These are phyloP conservation scores for Watsonalla cultraria DNA, from an alignment of 2,888 invertebrate species.

Conservation along the genomic window DNA sequence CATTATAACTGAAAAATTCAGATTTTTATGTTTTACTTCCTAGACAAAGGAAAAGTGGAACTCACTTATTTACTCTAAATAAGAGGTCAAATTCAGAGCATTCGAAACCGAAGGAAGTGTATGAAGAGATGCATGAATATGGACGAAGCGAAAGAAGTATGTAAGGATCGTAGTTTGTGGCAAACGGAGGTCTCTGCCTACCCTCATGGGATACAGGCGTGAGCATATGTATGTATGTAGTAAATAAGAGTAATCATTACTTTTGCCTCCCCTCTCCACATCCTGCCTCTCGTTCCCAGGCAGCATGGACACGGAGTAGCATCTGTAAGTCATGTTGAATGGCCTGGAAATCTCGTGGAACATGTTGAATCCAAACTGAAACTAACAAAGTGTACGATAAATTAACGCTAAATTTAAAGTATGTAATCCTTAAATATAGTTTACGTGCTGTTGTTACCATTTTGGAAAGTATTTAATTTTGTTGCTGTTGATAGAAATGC, in stretches of 20 bases:
- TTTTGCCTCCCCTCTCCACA: constrained; percentile 97
- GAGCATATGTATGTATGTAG: too few species aligned
- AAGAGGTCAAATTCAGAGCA: too few species aligned
- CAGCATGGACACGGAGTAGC: constrained; percentile 96
- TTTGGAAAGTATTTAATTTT: constrained; percentile 22
- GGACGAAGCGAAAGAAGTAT: too few species aligned
- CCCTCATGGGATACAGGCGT: too few species aligned
- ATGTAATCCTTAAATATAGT: constrained; percentile 3
- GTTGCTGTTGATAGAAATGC: constrained; percentile 37
- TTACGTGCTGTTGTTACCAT: constrained; percentile 33
- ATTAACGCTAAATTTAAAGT: constrained; percentile 17
- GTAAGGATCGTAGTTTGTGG: too few species aligned
- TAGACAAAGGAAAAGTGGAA: neutral
- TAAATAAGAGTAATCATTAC: constrained; percentile 69
- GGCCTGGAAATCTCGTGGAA: constrained; percentile 90
- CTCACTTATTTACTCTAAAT: too few species aligned
- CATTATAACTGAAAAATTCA: constrained; percentile 89
- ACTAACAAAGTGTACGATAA: constrained; percentile 64
- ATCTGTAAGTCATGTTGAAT: constrained; percentile 91
- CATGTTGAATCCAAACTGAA: constrained; percentile 93
- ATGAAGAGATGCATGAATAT: too few species aligned
- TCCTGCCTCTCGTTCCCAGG: constrained; percentile 96
- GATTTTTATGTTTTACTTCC: neutral
- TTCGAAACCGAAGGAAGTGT: too few species aligned
- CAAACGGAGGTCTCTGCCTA: too few species aligned